Evolutionary conservation across 2,888 invertebrate genomes (phyloP), one percentile per base, ranked within the genome.

Genomic region (Euplexia lucipara): DNA sequence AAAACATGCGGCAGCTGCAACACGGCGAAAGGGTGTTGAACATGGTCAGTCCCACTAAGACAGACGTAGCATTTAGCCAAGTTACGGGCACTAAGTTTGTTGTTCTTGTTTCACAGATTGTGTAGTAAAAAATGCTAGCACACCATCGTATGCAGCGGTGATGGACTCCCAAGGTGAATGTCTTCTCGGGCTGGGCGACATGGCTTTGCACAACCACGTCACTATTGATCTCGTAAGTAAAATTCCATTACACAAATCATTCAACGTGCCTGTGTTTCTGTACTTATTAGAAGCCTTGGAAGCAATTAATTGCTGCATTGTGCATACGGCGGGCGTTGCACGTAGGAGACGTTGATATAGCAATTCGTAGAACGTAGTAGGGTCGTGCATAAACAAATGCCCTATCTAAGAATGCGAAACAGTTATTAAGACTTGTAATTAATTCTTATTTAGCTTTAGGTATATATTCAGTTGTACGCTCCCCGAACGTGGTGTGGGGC

Each of bases 121-220:
- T 71, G 70, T 89, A 14, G 69, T 92, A 16, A 84, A 86, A 61
- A 89, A 91, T 4, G 86, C 86, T 20, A 90, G 94, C 3, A 98
- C 98, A 8, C 97, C 97, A 0, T 97, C 97, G 30, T 98, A 98
- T 87, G 97, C 97, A 0, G 97, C 97, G 8, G 91, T 99, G 9
- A 94, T 99, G 65, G 97, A 98, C 86, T 89, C 92, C 0, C 88
- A 86, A 7, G 99, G 99, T 0, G 98, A 98, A 81, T 98, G 98
- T 83, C 94, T 96, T 57, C 95, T 98, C 56, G 97, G 98, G 0
- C 94, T 99, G 56, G 98, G 98, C 0, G 98, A 99, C 87, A 98
- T 98, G 98, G 96, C 96, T 45, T 96, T 98, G 22, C 98, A 99
- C 86, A 88, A 95, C 12, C 90, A 95, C 70, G 97, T 99, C 62